A percentile compares a stretch with the other conserved stretches of the same genome.
phyloP scores from a whole-genome alignment of 2,888 invertebrate genomes.

The Pelosia muscerda region DNA sequence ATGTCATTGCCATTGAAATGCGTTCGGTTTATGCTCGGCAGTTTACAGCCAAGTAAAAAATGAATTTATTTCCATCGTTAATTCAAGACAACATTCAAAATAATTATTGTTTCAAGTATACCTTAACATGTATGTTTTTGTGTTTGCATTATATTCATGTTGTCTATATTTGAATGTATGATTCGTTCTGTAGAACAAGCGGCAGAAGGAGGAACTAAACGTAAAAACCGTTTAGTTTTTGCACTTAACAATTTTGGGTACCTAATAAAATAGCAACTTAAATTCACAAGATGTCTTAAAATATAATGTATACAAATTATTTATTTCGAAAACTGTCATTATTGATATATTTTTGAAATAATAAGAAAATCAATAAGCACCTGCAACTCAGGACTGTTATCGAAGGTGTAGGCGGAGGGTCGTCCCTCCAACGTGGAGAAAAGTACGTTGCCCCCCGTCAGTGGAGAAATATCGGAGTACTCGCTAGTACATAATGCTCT shows the following conservation, averaged over 20 bases:
- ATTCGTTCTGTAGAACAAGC: neutral
- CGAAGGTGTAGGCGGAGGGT: constrained; percentile 97
- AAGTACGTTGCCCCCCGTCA: constrained; percentile 97
- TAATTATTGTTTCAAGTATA: neutral
- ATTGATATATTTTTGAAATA: neutral
- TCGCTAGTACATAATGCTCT: constrained; percentile 99
- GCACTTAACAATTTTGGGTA: neutral
- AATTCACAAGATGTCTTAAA: too few relatives aligned
- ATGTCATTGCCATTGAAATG: neutral
- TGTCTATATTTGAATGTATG: too few relatives aligned
- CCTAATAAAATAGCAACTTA: too few relatives aligned
- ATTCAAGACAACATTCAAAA: too few relatives aligned
- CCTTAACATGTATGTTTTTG: too few relatives aligned
- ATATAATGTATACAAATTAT: too few relatives aligned
- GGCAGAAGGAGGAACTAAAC: neutral
- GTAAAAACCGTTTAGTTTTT: neutral
- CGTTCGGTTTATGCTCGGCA: neutral
- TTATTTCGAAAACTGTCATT: too few relatives aligned
- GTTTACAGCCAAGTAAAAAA: too few relatives aligned
- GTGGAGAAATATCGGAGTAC: constrained; percentile 98
- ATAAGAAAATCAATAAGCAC: too few relatives aligned
- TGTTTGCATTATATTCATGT: too few relatives aligned
- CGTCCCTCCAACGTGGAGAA: constrained; percentile 98
- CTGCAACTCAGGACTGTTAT: constrained; percentile 95
- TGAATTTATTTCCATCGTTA: neutral